Conservation (phyloP, 1,140 invertebrate genomes). For the Drosophila erecta region DNA sequence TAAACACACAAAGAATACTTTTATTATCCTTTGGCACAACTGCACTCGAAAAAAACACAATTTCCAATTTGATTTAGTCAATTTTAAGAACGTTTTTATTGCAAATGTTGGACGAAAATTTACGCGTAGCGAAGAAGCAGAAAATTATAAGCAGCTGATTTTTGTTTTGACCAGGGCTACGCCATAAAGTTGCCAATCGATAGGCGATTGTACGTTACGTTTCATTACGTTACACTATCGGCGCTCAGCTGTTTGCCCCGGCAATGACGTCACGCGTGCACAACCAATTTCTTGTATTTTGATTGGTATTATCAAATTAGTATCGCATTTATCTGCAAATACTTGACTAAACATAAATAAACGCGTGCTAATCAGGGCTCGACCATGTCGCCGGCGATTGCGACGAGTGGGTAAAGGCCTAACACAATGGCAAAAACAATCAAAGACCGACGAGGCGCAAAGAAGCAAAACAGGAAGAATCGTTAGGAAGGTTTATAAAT, state of each 20-base stretch:
- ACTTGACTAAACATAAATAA: constrained; percentile 46
- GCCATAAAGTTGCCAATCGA: constrained; percentile 7
- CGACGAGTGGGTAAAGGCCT: constrained; percentile 20
- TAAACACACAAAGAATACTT: constrained; percentile 13
- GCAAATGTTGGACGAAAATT: constrained; percentile 44
- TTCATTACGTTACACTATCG: constrained; percentile 5
- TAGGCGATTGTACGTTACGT: background rate
- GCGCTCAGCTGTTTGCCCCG: constrained; percentile 27
- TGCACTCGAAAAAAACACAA: background rate
- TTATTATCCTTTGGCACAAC: background rate
- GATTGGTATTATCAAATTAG: constrained; percentile 12
- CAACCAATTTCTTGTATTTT: constrained; percentile 10
- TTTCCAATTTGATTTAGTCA: constrained; percentile 4
- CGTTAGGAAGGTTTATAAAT: background rate
- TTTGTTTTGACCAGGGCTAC: constrained; percentile 48
- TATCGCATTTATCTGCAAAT: constrained; percentile 24
- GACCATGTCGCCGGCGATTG: constrained; percentile 15
- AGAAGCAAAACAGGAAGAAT: constrained; percentile 2
- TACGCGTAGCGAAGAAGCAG: constrained; percentile 47
- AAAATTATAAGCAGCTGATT: constrained; percentile 45
- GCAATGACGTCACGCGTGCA: constrained; percentile 33
- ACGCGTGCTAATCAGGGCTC: constrained; percentile 29
- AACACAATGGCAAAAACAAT: constrained; percentile 17
- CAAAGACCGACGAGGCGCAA: background rate
- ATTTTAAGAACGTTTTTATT: constrained; percentile 6